Percentiles rank a stretch among this genome's conserved stretches.
phyloP scores from a whole-genome alignment of 2,888 invertebrate species.

The Gymnoscelis rufifasciata region DNA sequence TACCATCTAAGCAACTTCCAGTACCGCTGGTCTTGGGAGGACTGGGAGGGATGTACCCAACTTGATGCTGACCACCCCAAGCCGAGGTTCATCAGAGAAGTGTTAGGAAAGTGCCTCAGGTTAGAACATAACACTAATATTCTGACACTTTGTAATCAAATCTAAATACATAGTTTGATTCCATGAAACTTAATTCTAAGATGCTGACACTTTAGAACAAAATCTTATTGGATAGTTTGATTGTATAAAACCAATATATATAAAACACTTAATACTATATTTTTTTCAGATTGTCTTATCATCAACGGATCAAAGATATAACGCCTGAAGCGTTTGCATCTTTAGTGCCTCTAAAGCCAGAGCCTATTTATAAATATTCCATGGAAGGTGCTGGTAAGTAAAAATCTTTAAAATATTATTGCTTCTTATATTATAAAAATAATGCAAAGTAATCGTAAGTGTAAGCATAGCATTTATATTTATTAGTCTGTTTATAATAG shows the following conservation, averaged over 20 bases:
- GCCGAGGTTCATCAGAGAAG: conserved; percentile 96
- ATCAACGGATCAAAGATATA: conserved; percentile 94
- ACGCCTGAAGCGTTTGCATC: conserved; percentile 91
- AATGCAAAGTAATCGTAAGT: no score
- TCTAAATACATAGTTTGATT: no score
- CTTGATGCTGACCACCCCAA: conserved; percentile 93
- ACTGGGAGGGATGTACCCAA: conserved; percentile 93
- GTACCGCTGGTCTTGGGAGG: conserved; percentile 99
- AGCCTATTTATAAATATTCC: conserved; percentile 93
- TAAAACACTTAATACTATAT: no score
- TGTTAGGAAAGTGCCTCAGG: conserved; percentile 93
- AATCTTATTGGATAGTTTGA: no score
- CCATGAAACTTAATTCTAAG: no score
- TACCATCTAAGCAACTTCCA: conserved; percentile 99
- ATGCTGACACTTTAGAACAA: no score
- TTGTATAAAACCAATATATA: no score
- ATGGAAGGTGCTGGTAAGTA: conserved; percentile 89
- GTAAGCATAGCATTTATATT: no score
- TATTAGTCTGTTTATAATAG: no score
- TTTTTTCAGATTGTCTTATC: conserved; percentile 91
- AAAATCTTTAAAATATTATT: conserved; percentile 54
- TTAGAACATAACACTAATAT: conserved; percentile 45
- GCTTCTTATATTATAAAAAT: no score
- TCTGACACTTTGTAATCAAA: background rate
- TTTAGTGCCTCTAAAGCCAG: conserved; percentile 90